phyloP scores from a whole-genome alignment of 1,140 invertebrate genomes.

The Achatina immaculata region DNA sequence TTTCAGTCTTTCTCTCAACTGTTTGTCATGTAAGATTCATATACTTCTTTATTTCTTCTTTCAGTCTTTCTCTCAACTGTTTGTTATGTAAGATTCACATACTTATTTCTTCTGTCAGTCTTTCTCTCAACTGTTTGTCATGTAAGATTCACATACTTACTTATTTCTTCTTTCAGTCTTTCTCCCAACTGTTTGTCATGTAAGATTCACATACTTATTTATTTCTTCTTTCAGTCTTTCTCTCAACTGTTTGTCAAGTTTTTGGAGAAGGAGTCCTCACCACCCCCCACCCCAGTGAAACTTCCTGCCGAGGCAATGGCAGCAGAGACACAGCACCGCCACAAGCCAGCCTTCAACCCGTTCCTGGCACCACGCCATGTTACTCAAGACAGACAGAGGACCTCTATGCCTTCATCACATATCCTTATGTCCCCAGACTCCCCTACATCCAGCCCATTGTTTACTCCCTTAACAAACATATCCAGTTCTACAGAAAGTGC shows the following conservation, averaged over 20 bases:
- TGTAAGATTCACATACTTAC: too few relatives aligned
- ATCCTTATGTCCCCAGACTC: constrained; percentile 49
- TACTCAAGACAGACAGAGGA: constrained; percentile 31
- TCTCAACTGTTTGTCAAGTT: constrained; percentile 92
- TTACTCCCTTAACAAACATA: constrained; percentile 29
- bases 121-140: too few relatives aligned
- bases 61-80: too few relatives aligned
- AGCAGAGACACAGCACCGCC: constrained; percentile 58
- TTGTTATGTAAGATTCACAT: too few relatives aligned
- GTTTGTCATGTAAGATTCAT: too few relatives aligned
- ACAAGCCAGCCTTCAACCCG: constrained; percentile 61
- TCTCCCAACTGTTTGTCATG: too few relatives aligned
- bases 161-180: too few relatives aligned
- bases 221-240: constrained; percentile 75
- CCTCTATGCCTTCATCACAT: constrained; percentile 33
- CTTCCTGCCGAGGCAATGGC: constrained; percentile 76
- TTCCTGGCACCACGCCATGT: constrained; percentile 67
- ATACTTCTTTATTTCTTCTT: too few relatives aligned
- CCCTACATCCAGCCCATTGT: constrained; percentile 44
- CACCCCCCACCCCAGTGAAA: constrained; percentile 76
- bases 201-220: too few relatives aligned
- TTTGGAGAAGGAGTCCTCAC: constrained; percentile 86
- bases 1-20: too few relatives aligned
- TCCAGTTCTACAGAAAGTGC: constrained; percentile 43
- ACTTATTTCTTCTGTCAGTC: too few relatives aligned